Evolutionary conservation across 2,888 invertebrate genomes (phyloP), one percentile per base, ranked within the genome.

Genomic region (Sarcophaga carnaria): DNA sequence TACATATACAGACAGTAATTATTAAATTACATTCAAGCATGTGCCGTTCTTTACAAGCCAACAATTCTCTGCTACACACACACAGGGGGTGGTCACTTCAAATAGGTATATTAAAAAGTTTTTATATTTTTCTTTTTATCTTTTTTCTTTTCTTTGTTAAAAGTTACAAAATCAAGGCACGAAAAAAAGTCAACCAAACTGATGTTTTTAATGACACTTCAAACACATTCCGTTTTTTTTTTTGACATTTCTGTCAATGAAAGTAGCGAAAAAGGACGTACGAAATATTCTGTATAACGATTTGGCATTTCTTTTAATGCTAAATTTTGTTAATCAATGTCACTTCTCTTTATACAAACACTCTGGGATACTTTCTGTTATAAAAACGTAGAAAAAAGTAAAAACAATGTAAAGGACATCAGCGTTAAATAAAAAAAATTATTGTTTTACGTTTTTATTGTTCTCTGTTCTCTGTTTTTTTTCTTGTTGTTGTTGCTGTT

Each of bases 321-420:
- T 17, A 72, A 60, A 72, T 60, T 60, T 37, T 72, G 20, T 45
- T 74, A 74, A 74, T 74, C 20, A 62, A 45, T 74, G 74, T 20
- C 20, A 47, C 47, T 74, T 62, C 20, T 62, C 14, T 37, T 71
- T 59, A 20, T 54, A 11, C 25, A 27, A 59, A 27, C 62, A 27
- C 45, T 10, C 62, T 59, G 54, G 54, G 54, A 59, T 49, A 71
- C 5, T 45, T 37, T 37, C 37, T 37, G 2, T 37, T 37, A 37
- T 37, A 37, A 25, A 17, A 14, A 45, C 6, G 4, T 37, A 45
- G 2, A 20, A 63, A 63, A 8, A 63, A 25, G 14, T 14, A 63
- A 63, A 4, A 64, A 25, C 3, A 64, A 25, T 22, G 25, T 11
- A 64, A 64, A 64, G 10, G n/a, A 64, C 64, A 64, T 64, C 25